Base-by-base conservation (phyloP, 1,140 invertebrate genomes). In the Cephus cinctus region DNA sequence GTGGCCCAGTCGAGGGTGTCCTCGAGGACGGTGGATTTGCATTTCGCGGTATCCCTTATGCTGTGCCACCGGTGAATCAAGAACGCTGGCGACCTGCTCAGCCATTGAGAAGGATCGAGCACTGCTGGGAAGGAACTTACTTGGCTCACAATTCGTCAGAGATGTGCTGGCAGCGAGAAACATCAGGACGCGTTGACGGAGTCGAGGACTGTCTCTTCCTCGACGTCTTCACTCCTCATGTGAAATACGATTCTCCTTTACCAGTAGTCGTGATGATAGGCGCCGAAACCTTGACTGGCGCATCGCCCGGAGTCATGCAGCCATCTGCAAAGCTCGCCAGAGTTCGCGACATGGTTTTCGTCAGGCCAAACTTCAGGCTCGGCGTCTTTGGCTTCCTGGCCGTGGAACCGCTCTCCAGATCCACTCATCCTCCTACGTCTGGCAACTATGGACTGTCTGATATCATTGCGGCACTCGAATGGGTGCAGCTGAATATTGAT, bases 401-500 rank as follows among this genome's bases (percentile, higher is more conserved):
- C 0, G 69, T 85, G 0, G 84, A 88, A 25, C 76, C 82, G 1
- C 64, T 94, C 0, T 84, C 87, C 0, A 79, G 85, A 50, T 73
- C 83, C 1, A 79, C 82, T 14, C 84, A 89, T 67, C 86, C 87
- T 0, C 80, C 74, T 4, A 86, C 85, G 1, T 90, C 90, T 0
- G 91, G 91, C n/a, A 94, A 94, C 61, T 93, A 94, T 62, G 92
- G 86, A 0, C 75, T 93, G 0, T 87, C 86, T 3, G 92, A 95
- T 59, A 83, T 94, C 12, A 65, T 92, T 4, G 80, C 81, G 2
- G 89, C 83, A 1, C 74, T 95, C 1, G 79, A 84, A 39, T 95
- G 91, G 91, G 82, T 94, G 0, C 79, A 90, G 32, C 74, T 84
- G 34, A 92, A 91, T 59, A 90, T 92, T 25, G 80, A 83, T 35